Conservation (phyloP, 2,797 vertebrate genomes). For the Rhynchonycteris naso region DNA sequence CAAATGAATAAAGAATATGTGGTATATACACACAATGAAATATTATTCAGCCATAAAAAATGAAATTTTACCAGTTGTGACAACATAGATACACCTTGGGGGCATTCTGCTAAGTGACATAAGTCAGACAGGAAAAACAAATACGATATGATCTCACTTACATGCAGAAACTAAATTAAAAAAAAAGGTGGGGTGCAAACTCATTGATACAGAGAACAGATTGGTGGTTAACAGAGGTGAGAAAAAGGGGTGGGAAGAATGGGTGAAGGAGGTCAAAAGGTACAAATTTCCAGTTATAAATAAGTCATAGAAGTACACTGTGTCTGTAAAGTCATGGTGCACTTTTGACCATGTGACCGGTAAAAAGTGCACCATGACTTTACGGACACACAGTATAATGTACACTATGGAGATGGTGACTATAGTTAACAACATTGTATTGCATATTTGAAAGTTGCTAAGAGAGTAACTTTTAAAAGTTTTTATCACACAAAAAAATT, state of each 20-base stretch:
- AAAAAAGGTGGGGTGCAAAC: neutral
- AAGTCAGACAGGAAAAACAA: neutral
- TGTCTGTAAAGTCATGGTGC: no score
- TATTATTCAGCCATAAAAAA: neutral
- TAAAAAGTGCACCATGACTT: no score
- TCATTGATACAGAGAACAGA: neutral
- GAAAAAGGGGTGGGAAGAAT: neutral
- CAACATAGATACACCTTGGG: neutral
- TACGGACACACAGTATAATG: no score
- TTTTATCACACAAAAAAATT: neutral
- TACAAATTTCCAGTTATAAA: neutral
- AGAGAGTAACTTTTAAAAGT: neutral
- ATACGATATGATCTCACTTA: neutral
- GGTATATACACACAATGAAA: neutral
- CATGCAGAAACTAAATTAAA: neutral
- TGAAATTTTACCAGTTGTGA: neutral
- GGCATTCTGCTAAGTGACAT: neutral
- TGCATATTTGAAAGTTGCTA: neutral
- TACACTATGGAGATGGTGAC: neutral
- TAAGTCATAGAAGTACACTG: neutral
- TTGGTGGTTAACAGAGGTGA: neutral
- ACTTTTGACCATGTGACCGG: no score
- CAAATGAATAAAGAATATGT: neutral
- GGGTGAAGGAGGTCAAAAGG: neutral
- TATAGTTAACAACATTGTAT: neutral